These are phyloP conservation scores for Pogonocichla stellata DNA, from an alignment of 2,113 vertebrate genomes.

Conservation along the genomic window DNA sequence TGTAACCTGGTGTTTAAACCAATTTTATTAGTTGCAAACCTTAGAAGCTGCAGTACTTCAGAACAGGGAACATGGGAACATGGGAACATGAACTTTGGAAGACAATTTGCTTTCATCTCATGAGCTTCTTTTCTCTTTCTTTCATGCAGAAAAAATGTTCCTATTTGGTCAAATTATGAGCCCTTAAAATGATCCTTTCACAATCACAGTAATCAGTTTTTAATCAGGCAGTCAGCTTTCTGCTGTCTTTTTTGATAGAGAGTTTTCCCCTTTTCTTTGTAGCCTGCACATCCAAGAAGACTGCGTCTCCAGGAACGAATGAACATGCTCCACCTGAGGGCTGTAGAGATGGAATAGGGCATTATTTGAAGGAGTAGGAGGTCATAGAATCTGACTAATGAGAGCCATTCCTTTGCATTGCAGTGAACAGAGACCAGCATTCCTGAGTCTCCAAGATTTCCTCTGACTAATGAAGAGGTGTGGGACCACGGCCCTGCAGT, in stretches of 20 bases:
- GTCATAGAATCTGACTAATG: neutral
- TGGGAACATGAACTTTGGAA: neutral
- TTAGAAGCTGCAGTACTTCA: neutral
- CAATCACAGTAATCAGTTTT: neutral
- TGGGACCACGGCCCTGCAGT: fast-evolving
- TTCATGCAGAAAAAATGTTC: neutral
- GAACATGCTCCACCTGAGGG: neutral
- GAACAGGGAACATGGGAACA: neutral
- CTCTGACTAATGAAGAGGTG: neutral
- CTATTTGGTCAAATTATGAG: neutral
- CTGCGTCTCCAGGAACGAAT: neutral
- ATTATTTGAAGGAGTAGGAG: neutral
- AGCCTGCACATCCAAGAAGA: neutral
- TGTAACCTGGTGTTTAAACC: neutral
- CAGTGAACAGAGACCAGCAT: neutral
- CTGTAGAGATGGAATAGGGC: neutral
- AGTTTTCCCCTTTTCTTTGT: neutral
- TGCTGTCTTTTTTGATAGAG: neutral
- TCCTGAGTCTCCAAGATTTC: neutral
- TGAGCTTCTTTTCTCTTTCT: neutral
- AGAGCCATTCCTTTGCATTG: neutral
- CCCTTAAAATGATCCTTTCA: neutral
- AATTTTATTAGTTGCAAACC: neutral
- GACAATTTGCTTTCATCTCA: neutral
- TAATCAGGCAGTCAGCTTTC: neutral